Evolutionary conservation across 2,113 vertebrate genomes (phyloP), one percentile per base, ranked within the genome.

Genomic region (Hucho hucho): DNA sequence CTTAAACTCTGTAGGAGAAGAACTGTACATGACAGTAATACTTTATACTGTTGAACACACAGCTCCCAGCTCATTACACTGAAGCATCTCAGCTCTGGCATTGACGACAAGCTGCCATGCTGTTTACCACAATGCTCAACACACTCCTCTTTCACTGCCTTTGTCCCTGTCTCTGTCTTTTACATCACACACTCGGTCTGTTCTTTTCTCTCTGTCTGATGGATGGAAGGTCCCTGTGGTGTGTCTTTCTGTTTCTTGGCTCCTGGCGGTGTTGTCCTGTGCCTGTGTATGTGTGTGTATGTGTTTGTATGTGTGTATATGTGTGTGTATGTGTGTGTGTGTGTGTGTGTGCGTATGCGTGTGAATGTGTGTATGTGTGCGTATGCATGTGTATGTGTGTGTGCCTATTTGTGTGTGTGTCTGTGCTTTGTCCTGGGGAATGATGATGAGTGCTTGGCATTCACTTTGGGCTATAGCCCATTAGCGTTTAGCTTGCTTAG

Each of bases 231-330:
- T 20, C 58, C 64, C 58, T 22, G 58, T 20, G 6, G 18, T 61
- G 58, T 22, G 6, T 13, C 49, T 13, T 63, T 81, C 78, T 78
- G 64, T 66, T 32, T 73, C 73, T 75, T 84, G 79, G 76, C 77
- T 43, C 28, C 26, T 32, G 69, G 47, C 68, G 28, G 72, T 70
- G 70, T 63, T 59, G 69, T 49, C 12, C 7, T 64, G 26, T 20
- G 78, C 28, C 70, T 29, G 69, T 65, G 68, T 32, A 6, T 58
- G 43, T 63, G 47, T 69, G 67, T 37, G 22, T 66, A 26, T 70
- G 64, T 68, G 69, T 63, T 65, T 61, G 20, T 64, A 22, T 77
- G 75, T 75, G 68, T 68, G 28, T 12, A 18, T 72, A 5, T 75
- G 67, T 11, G 7, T 43, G 14, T 12, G 28, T 25, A 13, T 43